Evolutionary conservation across 1,140 invertebrate genomes (phyloP), one percentile per base, ranked within the genome.

Genomic region (Drosophila setifemur): DNA sequence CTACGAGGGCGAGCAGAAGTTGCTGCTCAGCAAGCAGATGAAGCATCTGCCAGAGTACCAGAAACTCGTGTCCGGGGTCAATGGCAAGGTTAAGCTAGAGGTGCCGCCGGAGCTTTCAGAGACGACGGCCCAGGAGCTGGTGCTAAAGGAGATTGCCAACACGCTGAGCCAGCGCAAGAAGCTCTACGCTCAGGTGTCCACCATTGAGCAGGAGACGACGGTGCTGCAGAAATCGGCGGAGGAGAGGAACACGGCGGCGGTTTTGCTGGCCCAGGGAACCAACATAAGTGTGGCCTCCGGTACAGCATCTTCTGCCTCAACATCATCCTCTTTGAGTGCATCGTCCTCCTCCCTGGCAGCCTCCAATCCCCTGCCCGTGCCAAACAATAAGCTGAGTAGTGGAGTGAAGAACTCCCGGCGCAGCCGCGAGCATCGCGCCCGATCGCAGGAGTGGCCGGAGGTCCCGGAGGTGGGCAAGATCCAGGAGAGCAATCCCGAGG

Each of bases 371-470:
- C 1, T 45, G 5, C 88, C 43, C 55, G 70, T 16, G 45, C 42
- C 69, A 25, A 79, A 69, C 45, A 68, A 64, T 47, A 87, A 87
- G 11, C 5, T 68, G 21, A 72, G 91, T 6, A 50, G 39, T 6
- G 86, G n/a, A n/a, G n/a, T 64, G 1, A 92, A 93, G 60, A 89
- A 92, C 0, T 88, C 91, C 0, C 92, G 95, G 1, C 96, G 96
- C 82, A 93, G 92, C 29, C 91, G 95, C 18, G 95, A 96, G 50
- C 93, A 94, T 52, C 92, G 96, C 1, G 94, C 95, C 2, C 91
- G 96, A 2, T 96, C 95, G 1, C 96, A 97, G 89, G 96, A 97
- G 79, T 97, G 96, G 96, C 96, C 96, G 0, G 96, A 97, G 68
- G 95, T 97, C 18, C 96, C 96, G 0, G 96, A 97, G 70, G 94